These are phyloP conservation scores for Protaetia brevitarsis DNA, from an alignment of 1,140 invertebrate genomes.

Conservation along the genomic window DNA sequence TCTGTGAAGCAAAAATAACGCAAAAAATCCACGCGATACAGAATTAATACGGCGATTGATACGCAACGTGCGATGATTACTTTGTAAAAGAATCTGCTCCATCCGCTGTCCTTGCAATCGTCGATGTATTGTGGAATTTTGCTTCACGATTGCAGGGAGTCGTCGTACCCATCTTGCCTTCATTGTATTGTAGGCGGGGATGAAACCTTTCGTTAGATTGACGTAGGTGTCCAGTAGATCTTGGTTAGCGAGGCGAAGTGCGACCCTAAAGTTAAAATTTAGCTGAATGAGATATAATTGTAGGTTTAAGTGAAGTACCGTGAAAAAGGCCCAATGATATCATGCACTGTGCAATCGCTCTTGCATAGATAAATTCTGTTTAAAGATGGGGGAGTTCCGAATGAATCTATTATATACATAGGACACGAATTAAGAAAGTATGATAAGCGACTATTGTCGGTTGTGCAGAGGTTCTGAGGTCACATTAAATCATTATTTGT, in stretches of 20 bases:
- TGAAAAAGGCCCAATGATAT: no score
- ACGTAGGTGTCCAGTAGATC: slow-evolving; percentile 61
- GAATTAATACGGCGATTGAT: slow-evolving; percentile 32
- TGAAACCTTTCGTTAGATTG: slow-evolving; percentile 64
- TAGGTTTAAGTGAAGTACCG: no score
- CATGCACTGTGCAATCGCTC: no score
- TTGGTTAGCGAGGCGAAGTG: slow-evolving; percentile 73
- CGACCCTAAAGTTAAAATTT: slow-evolving; percentile 76
- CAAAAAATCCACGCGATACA: no score
- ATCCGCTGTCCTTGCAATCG: slow-evolving; percentile 81
- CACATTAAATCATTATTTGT: no score
- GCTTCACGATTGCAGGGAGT: slow-evolving; percentile 63
- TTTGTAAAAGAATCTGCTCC: slow-evolving; percentile 79
- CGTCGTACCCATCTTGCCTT: slow-evolving; percentile 68
- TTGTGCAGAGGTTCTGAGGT: no score
- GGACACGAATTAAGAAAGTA: no score
- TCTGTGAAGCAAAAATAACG: slow-evolving; percentile 80
- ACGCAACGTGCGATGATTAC: slow-evolving; percentile 49
- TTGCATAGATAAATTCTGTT: no score
- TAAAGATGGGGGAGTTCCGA: no score
- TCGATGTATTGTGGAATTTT: slow-evolving; percentile 77
- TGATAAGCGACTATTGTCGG: no score
- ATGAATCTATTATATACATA: no score
- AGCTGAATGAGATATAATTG: no score
- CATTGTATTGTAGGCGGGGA: slow-evolving; percentile 65